These are phyloP conservation scores for Lota lota DNA, from an alignment of 2,113 vertebrate genomes.

Conservation along the genomic window DNA sequence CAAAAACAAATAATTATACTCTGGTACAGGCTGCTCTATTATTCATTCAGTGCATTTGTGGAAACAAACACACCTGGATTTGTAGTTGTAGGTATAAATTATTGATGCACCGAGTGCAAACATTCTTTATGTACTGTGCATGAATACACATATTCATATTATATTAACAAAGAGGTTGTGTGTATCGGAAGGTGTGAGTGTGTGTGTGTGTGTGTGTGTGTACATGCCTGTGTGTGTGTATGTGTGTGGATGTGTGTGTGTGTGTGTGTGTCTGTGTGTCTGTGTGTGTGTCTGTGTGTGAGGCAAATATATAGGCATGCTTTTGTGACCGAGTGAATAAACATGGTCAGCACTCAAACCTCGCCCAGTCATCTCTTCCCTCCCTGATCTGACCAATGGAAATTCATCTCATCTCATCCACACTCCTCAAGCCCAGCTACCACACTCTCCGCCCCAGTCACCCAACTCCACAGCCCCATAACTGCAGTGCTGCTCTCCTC, in stretches of 20 bases:
- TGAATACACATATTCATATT: too few species aligned
- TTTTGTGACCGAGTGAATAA: background rate
- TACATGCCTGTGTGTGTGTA: background rate
- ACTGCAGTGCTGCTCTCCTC: too few species aligned
- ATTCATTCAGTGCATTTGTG: conserved; percentile 9
- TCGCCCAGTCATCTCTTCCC: too few species aligned
- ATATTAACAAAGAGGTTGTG: too few species aligned
- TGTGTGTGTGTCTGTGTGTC: background rate
- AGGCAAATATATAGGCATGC: background rate
- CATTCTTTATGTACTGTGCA: too few species aligned
- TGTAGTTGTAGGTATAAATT: background rate
- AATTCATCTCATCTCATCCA: too few species aligned
- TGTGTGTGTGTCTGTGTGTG: conserved; percentile 11
- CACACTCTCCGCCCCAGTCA: too few species aligned
- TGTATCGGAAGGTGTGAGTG: conserved; percentile 1
- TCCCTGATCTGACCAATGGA: too few species aligned
- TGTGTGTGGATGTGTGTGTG: conserved; percentile 7
- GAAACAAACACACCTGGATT: background rate
- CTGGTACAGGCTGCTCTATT: background rate
- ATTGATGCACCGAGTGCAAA: too few species aligned
- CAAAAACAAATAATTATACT: conserved; percentile 24
- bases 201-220: background rate
- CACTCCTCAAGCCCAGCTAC: too few species aligned
- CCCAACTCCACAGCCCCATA: too few species aligned
- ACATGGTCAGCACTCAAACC: background rate